phyloP scores from a whole-genome alignment of 37 sponge, comb jelly and placozoan species.

The Spongilla lacustris region DNA sequence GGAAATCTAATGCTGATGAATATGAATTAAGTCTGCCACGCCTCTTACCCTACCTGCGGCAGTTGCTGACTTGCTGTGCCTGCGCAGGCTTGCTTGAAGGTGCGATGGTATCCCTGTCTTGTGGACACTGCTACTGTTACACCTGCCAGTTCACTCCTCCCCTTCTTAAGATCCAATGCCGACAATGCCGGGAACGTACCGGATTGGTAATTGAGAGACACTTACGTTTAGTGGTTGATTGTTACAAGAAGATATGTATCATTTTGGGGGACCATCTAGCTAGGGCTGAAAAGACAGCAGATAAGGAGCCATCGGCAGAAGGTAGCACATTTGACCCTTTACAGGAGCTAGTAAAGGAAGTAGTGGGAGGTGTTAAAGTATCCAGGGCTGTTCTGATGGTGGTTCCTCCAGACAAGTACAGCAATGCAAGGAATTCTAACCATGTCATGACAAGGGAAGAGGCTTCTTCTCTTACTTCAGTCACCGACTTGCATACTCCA shows the following conservation, averaged over 20 bases:
- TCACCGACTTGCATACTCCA: background rate
- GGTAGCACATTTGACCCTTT: constrained; percentile 23
- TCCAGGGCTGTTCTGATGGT: constrained; percentile 55
- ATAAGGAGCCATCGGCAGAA: background rate
- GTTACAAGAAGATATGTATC: constrained; percentile 64
- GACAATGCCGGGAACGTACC: constrained; percentile 73
- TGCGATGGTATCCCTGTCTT: constrained; percentile 75
- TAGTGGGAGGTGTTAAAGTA: constrained; percentile 37
- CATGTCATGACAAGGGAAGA: constrained; percentile 39
- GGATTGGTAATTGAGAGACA: constrained; percentile 56
- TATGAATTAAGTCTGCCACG: constrained; percentile 17
- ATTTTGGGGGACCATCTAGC: constrained; percentile 14
- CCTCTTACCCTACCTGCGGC: constrained; percentile 68
- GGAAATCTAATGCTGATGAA: constrained; percentile 3
- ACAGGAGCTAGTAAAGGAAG: constrained; percentile 57
- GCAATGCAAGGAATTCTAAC: constrained; percentile 9
- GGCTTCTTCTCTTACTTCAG: background rate
- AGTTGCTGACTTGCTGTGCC: constrained; percentile 82
- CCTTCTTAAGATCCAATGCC: constrained; percentile 65
- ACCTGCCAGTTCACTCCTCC: constrained; percentile 67
- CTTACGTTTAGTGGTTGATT: constrained; percentile 57
- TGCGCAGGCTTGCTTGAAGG: constrained; percentile 72
- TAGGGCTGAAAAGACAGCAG: background rate
- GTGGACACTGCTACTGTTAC: constrained; percentile 82
- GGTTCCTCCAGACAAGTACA: constrained; percentile 45